phyloP scores from a whole-genome alignment of 2,797 vertebrate genomes.

The Vireo griseus region DNA sequence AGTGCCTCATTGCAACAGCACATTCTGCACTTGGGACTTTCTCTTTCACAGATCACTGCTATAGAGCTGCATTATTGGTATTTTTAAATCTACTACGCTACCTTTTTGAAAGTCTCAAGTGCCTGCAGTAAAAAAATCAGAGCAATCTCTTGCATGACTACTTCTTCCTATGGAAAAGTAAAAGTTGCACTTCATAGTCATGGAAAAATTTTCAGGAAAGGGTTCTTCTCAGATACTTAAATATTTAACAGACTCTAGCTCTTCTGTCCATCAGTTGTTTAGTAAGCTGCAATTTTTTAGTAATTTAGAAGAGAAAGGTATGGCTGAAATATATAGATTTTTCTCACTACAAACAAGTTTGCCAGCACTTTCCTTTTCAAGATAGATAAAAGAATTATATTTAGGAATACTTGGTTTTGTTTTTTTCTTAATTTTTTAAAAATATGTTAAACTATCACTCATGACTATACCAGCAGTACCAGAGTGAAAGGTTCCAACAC shows the following conservation, averaged over 20 bases:
- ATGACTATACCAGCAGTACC: neutral
- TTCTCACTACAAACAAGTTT: neutral
- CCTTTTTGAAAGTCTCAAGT: neutral
- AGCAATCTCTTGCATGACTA: neutral
- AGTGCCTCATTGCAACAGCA: neutral
- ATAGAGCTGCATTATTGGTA: neutral
- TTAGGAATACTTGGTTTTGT: neutral
- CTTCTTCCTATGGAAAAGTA: neutral
- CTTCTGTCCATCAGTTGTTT: neutral
- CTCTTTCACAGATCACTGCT: neutral
- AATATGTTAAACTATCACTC: neutral
- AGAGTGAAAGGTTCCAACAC: neutral
- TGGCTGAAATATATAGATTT: neutral
- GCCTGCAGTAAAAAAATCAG: neutral
- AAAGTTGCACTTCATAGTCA: neutral
- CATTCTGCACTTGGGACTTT: rapidly evolving
- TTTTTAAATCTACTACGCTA: neutral
- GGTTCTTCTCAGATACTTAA: neutral
- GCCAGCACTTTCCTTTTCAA: neutral
- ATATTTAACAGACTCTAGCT: neutral
- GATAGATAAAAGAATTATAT: neutral
- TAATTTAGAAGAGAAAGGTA: neutral
- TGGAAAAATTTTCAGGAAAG: neutral
- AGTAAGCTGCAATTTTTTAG: neutral
- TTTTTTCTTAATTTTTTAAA: neutral